Base-by-base conservation (phyloP, 2,797 vertebrate genomes). In the Capromys pilorides region DNA sequence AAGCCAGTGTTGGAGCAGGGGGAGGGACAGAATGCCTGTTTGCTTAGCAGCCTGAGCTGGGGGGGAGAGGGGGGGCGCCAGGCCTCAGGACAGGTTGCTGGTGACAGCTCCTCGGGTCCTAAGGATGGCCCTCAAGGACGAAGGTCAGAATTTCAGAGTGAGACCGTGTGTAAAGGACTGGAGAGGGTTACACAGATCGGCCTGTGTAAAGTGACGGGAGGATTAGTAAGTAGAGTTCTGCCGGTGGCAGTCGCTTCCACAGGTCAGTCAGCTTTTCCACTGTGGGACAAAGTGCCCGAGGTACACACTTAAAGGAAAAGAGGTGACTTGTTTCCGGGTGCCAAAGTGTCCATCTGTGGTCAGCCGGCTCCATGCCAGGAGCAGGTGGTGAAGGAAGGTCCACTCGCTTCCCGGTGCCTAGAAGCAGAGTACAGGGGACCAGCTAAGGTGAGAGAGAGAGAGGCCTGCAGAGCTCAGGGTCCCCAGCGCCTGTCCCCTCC, bases 1-100 rank as follows among this genome's bases (percentile, higher is more conserved):
- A 97, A 93, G 95, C 96, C 97, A 96, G 88, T 86, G 92, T 51
- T 62, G 87, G 80, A 93, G 69, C 80, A 97, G 93, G 93, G 89
- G 80, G 69, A 67, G 62, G 93, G 80, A 82, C 88, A 3, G 13
- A 95, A 26, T 88, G 90, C 94, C 59, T 91, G 78, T 90, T 95
- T n/a, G 78, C 86, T 97, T 73, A 97, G 89, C 83, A 86, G 71
- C 78, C 57, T 64, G 54, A 92, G 45, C 49, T 87, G 61, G 59
- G 77, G 86, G 82, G 41, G 67, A 66, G 16, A 88, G 82, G 41
- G 67, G 66, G 16, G 41, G 67, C 67, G 16, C 62, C 24, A 64
- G 81, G 81, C 69, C 19, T 16, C 82, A 26, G 36, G 92, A 9
- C 2, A 3, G 0, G 0, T 28, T 64, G 4, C n/a, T 71, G 9